Conservation (phyloP, 1,140 invertebrate species). For the Hylaeus anthracinus region DNA sequence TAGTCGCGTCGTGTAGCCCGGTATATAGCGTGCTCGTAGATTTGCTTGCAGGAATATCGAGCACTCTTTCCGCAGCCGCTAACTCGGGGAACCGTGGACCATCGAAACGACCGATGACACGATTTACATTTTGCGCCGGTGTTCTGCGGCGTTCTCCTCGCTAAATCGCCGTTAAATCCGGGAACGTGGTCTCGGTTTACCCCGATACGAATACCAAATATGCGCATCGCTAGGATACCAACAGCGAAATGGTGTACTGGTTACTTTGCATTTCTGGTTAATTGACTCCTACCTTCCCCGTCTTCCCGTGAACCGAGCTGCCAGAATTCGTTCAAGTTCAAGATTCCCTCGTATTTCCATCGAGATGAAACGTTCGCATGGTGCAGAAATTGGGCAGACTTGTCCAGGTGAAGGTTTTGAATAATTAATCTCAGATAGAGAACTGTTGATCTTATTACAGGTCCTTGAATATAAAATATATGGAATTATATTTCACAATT, state of each 20-base stretch:
- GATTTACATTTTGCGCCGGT: constrained; percentile 42
- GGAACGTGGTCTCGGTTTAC: constrained; percentile 23
- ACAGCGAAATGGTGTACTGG: not conserved
- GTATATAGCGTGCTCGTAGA: too few species aligned
- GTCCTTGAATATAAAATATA: too few species aligned
- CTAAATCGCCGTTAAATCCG: constrained; percentile 46
- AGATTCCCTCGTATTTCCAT: not conserved
- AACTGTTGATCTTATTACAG: too few species aligned
- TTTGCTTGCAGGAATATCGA: not conserved
- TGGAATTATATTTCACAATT: too few species aligned
- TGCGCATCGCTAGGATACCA: not conserved
- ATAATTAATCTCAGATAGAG: too few species aligned
- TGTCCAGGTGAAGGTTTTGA: too few species aligned
- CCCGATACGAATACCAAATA: constrained; percentile 42
- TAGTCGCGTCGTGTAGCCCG: not conserved
- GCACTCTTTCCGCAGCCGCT: not conserved
- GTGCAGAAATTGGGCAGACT: too few species aligned
- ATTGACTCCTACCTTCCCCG: not conserved
- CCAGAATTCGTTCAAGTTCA: not conserved
- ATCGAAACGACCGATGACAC: constrained; percentile 3
- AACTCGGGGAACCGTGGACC: not conserved
- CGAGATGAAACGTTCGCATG: too few species aligned
- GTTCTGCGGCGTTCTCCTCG: constrained; percentile 15
- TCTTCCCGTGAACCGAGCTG: not conserved
- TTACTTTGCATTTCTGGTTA: constrained; percentile 22